Conservation (phyloP, 2,888 invertebrate species). For the Eupeodes latifasciatus region DNA sequence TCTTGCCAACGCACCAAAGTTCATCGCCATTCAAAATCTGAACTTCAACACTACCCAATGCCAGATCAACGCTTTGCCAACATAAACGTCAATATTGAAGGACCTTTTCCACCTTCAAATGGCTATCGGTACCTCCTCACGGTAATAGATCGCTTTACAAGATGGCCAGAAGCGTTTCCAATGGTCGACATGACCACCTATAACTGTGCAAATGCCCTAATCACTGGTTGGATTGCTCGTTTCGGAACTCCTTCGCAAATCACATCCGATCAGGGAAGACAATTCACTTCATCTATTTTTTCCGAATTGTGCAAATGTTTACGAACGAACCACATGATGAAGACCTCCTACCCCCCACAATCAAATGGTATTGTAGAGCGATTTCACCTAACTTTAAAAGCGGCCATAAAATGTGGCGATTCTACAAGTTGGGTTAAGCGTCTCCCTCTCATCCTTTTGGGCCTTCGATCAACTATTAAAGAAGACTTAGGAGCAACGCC, state of each 20-base stretch:
- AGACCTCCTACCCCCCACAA: constrained; percentile 12
- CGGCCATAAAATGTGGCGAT: constrained; percentile 15
- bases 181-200: too few relatives aligned
- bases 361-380: constrained; percentile 40
- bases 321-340: constrained; percentile 38
- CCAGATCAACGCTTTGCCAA: too few relatives aligned
- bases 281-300: constrained; percentile 8
- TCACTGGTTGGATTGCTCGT: neutral
- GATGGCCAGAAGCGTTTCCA: too few relatives aligned
- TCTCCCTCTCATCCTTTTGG: neutral
- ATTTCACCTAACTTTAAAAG: constrained; percentile 20
- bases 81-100: too few relatives aligned
- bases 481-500: too few relatives aligned
- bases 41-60: too few relatives aligned
- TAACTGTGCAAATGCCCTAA: neutral
- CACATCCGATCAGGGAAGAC: too few relatives aligned
- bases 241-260: too few relatives aligned
- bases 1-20: too few relatives aligned
- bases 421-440: neutral
- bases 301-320: too few relatives aligned
- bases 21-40: too few relatives aligned
- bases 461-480: neutral
- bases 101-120: constrained; percentile 14
- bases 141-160: too few relatives aligned
- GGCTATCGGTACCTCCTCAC: constrained; percentile 4